phyloP scores from a whole-genome alignment of 2,113 vertebrate genomes.

The Polypterus senegalus region DNA sequence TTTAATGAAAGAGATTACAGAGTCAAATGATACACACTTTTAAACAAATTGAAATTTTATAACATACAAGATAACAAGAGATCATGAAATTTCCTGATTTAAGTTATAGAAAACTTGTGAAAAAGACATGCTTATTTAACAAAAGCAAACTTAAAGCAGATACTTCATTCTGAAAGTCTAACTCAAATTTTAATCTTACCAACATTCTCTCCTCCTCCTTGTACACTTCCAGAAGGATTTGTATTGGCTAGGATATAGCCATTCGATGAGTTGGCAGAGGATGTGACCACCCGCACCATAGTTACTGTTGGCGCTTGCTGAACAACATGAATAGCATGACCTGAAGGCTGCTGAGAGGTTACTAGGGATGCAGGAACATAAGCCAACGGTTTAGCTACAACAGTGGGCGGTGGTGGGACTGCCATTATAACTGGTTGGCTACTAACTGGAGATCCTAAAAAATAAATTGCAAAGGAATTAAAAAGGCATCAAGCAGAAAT shows the following conservation, averaged over 20 bases:
- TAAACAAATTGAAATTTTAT: too few relatives aligned
- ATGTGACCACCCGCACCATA: conserved; percentile 84
- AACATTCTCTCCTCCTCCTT: conserved; percentile 47
- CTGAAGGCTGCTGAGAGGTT: conserved; percentile 53
- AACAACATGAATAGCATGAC: conserved; percentile 77
- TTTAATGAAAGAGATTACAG: neutral
- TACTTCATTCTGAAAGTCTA: too few relatives aligned
- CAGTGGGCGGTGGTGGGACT: conserved; percentile 62
- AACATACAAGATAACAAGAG: too few relatives aligned
- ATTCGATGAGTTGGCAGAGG: conserved; percentile 63
- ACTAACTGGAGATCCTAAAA: conserved; percentile 79
- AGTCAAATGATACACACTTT: too few relatives aligned
- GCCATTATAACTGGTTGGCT: conserved; percentile 88
- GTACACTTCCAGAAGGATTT: conserved; percentile 36
- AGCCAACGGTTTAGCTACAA: conserved; percentile 69
- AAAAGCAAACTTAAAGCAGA: too few relatives aligned
- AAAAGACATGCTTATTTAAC: too few relatives aligned
- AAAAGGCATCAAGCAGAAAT: too few relatives aligned
- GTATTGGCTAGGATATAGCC: conserved; percentile 74
- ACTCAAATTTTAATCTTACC: conserved; percentile 38
- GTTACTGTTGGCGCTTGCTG: conserved; percentile 79
- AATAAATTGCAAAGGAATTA: neutral
- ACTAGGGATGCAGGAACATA: conserved; percentile 74
- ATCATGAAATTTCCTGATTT: too few relatives aligned
- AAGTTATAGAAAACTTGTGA: too few relatives aligned